Evolutionary conservation across 92 coral and sea anemone genomes (phyloP).

Genomic region (Muricea muricata): DNA sequence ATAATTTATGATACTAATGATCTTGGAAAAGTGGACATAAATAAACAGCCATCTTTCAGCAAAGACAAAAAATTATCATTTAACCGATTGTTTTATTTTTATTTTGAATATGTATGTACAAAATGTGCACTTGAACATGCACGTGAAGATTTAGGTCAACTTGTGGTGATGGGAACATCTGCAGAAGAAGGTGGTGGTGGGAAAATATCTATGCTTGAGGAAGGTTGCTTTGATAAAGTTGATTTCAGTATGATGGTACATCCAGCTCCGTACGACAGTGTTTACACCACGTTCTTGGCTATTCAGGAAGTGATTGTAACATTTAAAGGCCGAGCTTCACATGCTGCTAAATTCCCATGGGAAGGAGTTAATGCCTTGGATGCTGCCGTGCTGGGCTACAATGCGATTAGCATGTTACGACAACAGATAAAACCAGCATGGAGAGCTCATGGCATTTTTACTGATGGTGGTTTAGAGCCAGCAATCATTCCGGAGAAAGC

Average conservation of each 20-base stretch:
- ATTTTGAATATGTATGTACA: conserved; percentile 72
- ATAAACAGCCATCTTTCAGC: too few relatives aligned
- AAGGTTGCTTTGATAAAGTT: conserved; percentile 79
- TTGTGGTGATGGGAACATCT: conserved; percentile 88
- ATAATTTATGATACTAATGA: too few relatives aligned
- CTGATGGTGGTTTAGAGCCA: conserved; percentile 85
- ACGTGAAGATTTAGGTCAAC: conserved; percentile 58
- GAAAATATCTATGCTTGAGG: conserved; percentile 73
- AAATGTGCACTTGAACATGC: conserved; percentile 78
- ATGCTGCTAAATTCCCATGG: conserved; percentile 95
- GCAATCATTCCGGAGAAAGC: conserved; percentile 86
- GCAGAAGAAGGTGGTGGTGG: conserved; percentile 93
- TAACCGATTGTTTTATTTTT: background rate
- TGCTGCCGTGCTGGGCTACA: conserved; percentile 88
- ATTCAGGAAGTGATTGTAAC: conserved; percentile 58
- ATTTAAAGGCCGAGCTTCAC: conserved; percentile 79
- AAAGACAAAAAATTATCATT: too few relatives aligned
- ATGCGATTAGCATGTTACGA: conserved; percentile 74
- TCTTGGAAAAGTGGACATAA: too few relatives aligned
- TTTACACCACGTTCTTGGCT: conserved; percentile 57
- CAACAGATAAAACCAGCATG: conserved; percentile 95
- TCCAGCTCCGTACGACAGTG: conserved; percentile 70
- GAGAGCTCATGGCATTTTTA: conserved; percentile 80
- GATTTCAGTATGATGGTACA: conserved; percentile 96
- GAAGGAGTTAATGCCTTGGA: conserved; percentile 93